Percentiles rank a stretch among this genome's conserved stretches.
These are phyloP conservation scores for Apis laboriosa DNA, from an alignment of 1,140 invertebrate species.

Conservation along the genomic window DNA sequence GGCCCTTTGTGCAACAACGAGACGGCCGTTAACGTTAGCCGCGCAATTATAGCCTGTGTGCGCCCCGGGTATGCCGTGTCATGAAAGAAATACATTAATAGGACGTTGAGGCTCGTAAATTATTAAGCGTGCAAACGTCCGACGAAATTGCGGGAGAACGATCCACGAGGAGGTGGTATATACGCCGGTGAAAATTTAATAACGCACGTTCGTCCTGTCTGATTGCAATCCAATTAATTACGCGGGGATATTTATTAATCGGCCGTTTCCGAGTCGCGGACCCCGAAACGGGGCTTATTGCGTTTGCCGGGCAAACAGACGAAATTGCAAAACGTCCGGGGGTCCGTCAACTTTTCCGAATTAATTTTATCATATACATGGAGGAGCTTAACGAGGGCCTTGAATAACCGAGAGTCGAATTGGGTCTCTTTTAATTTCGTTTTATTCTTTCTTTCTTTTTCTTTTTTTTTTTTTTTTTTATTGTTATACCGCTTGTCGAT, in stretches of 20 bases:
- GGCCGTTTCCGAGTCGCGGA: constrained; percentile 50
- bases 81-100: constrained; percentile 53
- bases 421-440: background rate
- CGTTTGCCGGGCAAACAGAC: constrained; percentile 33
- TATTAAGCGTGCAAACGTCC: constrained; percentile 50
- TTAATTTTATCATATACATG: constrained; percentile 11
- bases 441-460: background rate
- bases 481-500: too few relatives aligned
- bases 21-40: constrained; percentile 7
- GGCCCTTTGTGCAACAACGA: constrained; percentile 3
- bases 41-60: constrained; percentile 27
- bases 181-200: constrained; percentile 62
- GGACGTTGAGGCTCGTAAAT: constrained; percentile 56
- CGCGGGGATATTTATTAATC: constrained; percentile 66
- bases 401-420: background rate
- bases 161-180: constrained; percentile 26
- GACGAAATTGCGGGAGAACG: constrained; percentile 48
- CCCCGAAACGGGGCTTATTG: constrained; percentile 19
- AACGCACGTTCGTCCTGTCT: constrained; percentile 51
- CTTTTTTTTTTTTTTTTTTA: too few relatives aligned
- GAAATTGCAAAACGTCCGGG: constrained; percentile 41
- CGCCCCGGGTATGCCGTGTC: background rate
- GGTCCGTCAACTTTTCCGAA: background rate
- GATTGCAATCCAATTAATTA: constrained; percentile 68
- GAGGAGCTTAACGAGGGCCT: background rate